Conservation (phyloP, 2,113 vertebrate genomes). For the Pipra filicauda region DNA sequence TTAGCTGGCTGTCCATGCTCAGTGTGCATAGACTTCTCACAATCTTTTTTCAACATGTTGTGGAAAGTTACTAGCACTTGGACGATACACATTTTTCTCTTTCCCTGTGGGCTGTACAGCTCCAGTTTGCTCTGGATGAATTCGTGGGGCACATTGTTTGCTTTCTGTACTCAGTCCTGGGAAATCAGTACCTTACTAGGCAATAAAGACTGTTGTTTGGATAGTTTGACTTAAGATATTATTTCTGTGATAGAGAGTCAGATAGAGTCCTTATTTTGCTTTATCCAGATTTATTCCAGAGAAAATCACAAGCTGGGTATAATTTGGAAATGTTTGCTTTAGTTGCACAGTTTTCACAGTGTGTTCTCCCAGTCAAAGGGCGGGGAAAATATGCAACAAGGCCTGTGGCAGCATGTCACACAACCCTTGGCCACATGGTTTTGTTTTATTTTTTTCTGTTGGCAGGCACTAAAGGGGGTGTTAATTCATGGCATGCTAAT, state of each 20-base stretch:
- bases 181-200: background rate
- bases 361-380: background rate
- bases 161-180: background rate
- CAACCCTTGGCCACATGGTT: constrained; percentile 39
- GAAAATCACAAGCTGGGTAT: constrained; percentile 29
- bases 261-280: background rate
- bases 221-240: background rate
- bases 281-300: background rate
- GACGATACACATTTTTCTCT: constrained; percentile 18
- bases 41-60: background rate
- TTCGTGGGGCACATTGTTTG: constrained; percentile 13
- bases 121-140: constrained; percentile 7
- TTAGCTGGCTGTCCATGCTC: background rate
- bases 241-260: background rate
- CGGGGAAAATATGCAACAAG: constrained; percentile 28
- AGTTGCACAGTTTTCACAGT: constrained; percentile 34
- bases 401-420: constrained; percentile 39
- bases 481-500: constrained; percentile 38
- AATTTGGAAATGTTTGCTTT: constrained; percentile 49
- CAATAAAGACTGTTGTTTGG: background rate
- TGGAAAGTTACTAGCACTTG: background rate
- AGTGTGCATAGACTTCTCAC: background rate
- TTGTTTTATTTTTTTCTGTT: constrained; percentile 53
- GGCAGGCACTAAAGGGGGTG: constrained; percentile 29
- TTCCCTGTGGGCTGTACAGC: background rate